phyloP scores from a whole-genome alignment of 2,888 invertebrate genomes.

The Papilio gigon region DNA sequence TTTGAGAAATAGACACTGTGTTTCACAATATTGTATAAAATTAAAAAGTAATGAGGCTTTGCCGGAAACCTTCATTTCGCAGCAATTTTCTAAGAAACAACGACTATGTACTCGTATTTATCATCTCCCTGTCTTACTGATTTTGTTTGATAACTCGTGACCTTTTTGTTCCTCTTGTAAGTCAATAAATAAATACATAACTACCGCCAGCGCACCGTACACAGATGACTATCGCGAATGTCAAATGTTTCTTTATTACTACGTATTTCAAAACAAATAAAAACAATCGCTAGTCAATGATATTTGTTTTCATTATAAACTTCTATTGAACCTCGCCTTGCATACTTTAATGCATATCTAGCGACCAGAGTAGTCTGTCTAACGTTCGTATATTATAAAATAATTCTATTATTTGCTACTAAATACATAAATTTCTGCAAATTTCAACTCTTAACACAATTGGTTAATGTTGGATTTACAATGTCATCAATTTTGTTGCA shows the following conservation, averaged over 20 bases:
- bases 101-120: not conserved
- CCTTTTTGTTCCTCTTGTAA: not conserved
- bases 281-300: not conserved
- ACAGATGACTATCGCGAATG: not conserved
- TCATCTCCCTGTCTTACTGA: too few relatives aligned
- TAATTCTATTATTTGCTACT: not conserved
- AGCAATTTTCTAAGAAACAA: not conserved
- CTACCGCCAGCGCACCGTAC: not conserved
- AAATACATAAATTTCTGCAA: not conserved
- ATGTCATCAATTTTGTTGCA: slow-evolving; percentile 56
- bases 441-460: not conserved
- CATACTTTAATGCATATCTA: not conserved
- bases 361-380: not conserved
- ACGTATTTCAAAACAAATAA: not conserved
- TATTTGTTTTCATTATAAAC: not conserved
- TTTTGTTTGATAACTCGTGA: too few relatives aligned
- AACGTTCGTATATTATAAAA: not conserved
- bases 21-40: slow-evolving; percentile 40
- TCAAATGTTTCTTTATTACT: not conserved
- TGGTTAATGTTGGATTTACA: not conserved
- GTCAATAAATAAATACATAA: not conserved
- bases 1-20: slow-evolving; percentile 30
- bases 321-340: not conserved
- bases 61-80: not conserved
- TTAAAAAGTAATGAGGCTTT: slow-evolving; percentile 24